Conservation (phyloP, 2,113 vertebrate species). For the Procavia capensis region DNA sequence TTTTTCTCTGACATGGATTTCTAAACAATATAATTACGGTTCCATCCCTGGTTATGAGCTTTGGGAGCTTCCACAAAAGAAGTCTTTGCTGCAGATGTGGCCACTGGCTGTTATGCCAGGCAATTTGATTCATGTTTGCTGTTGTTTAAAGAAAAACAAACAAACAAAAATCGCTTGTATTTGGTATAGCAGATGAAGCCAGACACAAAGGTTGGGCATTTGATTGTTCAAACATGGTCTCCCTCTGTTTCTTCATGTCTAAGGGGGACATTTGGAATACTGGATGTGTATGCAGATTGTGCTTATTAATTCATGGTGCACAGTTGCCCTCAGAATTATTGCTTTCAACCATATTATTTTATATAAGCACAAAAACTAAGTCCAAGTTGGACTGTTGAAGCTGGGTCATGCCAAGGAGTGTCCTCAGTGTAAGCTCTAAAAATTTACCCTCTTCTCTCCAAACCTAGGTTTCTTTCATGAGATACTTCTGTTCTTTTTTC, state of each 20-base stretch:
- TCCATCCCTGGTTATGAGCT: slow-evolving; percentile 83
- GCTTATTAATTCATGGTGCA: background rate
- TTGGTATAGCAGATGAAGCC: slow-evolving; percentile 61
- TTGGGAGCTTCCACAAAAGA: slow-evolving; percentile 83
- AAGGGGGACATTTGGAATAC: slow-evolving; percentile 54
- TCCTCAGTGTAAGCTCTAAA: slow-evolving; percentile 39
- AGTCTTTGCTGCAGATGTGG: slow-evolving; percentile 82
- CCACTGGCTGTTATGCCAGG: slow-evolving; percentile 79
- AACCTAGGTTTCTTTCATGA: slow-evolving; percentile 43
- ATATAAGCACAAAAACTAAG: slow-evolving; percentile 13
- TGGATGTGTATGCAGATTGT: background rate
- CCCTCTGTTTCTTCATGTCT: slow-evolving; percentile 43
- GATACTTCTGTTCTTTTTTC: background rate
- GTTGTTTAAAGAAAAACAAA: slow-evolving; percentile 6
- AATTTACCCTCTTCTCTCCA: background rate
- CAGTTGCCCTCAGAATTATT: slow-evolving; percentile 15
- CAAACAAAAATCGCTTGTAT: background rate
- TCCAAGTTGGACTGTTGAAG: background rate
- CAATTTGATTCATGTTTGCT: slow-evolving; percentile 68
- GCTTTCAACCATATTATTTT: background rate
- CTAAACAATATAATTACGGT: slow-evolving; percentile 85
- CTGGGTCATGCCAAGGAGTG: background rate
- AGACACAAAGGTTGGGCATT: slow-evolving; percentile 22
- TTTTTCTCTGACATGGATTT: slow-evolving; percentile 79
- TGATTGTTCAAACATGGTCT: background rate